Conservation (phyloP, 92 coral and sea anemone genomes). For the Heteractis magnifica region DNA sequence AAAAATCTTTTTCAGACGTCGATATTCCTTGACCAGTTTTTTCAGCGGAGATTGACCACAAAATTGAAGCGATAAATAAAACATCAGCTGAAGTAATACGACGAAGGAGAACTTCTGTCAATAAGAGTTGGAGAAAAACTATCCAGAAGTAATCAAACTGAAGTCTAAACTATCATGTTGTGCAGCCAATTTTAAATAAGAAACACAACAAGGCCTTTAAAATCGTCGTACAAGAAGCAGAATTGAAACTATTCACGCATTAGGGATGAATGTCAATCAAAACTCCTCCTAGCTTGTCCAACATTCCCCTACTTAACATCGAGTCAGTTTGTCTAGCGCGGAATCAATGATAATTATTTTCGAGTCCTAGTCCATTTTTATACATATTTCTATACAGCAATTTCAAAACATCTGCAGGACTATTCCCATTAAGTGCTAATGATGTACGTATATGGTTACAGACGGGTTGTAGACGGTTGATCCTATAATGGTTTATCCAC, state of each 20-base stretch:
- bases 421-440: not conserved
- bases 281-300: not conserved
- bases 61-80: no score
- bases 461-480: no score
- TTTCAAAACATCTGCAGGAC: not conserved
- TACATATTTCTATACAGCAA: not conserved
- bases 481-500: no score
- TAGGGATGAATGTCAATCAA: not conserved
- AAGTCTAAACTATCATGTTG: not conserved
- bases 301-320: not conserved
- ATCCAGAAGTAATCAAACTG: not conserved
- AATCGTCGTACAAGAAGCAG: not conserved
- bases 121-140: not conserved
- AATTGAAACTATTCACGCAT: not conserved
- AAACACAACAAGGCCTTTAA: not conserved
- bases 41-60: no score
- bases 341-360: no score
- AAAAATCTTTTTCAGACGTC: no score
- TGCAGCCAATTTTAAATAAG: not conserved
- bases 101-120: no score
- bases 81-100: no score
- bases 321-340: no score
- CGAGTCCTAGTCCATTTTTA: not conserved
- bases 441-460: not conserved
- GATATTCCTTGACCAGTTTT: no score